Base-by-base conservation (phyloP, 2,797 vertebrate species). In the Etheostoma nigrum region DNA sequence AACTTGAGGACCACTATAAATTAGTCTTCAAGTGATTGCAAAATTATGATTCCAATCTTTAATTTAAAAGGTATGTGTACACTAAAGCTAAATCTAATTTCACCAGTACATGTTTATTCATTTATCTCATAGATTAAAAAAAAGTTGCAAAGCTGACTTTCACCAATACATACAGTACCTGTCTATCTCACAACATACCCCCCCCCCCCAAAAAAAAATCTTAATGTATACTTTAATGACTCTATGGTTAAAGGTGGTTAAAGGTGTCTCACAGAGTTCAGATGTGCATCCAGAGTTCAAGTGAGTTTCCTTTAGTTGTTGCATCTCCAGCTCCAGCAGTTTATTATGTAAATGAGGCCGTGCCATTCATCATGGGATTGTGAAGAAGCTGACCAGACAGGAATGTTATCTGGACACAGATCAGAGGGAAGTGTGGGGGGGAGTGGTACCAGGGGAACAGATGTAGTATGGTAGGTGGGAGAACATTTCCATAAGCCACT, bases 401-500 rank as follows among this genome's bases (percentile, higher is more conserved):
- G 94, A 95, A 96, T 95, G 94, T 94, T 93, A 95, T 95, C 94
- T 96, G 95, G 94, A 95, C 90, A 59, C 89, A 93, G 94, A 95
- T 94, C 93, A 93, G 93, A 95, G 89, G 60, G 73, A 87, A 84
- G 81, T 73, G 77, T 25, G 8, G 10, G 2, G 76, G 85, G 84
- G 86, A 88, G 83, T 77, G 87, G 87, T 79, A 88, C 82, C 76
- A 64, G 76, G 80, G 90, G 84, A 91, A 88, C 93, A 94, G 93
- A 94, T 95, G 94, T 93, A 90, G 59, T 84, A 74, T 83, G 40
- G 72, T 87, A 93, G 91, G 86, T 93, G 91, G 95, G 86, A 87
- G 85, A 88, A 77, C 81, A 94, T 94, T 90, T 91, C 88, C 89
- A 93, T 93, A 85, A 83, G 70, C 75, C 76, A 79, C 82, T 61